phyloP scores from a whole-genome alignment of 2,113 vertebrate genomes.

The Xyliphius kryptos region DNA sequence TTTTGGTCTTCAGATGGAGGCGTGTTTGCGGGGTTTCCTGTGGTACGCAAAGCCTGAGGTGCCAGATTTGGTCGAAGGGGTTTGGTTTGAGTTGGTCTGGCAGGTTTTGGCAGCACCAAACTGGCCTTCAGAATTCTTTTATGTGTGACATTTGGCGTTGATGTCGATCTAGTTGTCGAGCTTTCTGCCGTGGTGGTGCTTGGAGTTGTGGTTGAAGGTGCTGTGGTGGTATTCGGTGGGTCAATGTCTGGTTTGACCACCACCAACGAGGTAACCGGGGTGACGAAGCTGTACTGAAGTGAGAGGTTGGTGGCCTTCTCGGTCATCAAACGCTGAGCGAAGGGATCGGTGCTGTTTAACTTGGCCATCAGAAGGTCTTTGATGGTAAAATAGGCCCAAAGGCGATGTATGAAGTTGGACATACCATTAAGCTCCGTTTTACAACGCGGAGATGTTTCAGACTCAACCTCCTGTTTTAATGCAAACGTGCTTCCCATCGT shows the following conservation, averaged over 20 bases:
- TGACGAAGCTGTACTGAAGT: slow-evolving; percentile 77
- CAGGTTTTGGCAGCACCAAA: slow-evolving; percentile 19
- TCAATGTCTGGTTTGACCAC: slow-evolving; percentile 67
- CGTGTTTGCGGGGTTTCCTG: slow-evolving; percentile 25
- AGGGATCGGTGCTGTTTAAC: slow-evolving; percentile 57
- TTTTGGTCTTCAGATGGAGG: slow-evolving; percentile 28
- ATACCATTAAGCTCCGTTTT: slow-evolving; percentile 42
- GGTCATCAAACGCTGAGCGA: slow-evolving; percentile 56
- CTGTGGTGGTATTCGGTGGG: slow-evolving; percentile 40
- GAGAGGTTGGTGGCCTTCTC: slow-evolving; percentile 75
- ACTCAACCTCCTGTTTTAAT: slow-evolving; percentile 43
- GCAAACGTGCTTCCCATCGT: slow-evolving; percentile 57
- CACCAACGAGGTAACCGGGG: slow-evolving; percentile 74
- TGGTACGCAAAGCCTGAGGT: slow-evolving; percentile 31
- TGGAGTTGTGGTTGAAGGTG: slow-evolving; percentile 41
- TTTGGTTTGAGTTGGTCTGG: slow-evolving; percentile 38
- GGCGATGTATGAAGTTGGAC: slow-evolving; percentile 63
- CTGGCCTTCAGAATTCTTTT: slow-evolving; percentile 41
- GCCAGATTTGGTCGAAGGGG: slow-evolving; percentile 36
- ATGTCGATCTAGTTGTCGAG: slow-evolving; percentile 7
- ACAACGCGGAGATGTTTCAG: slow-evolving; percentile 44
- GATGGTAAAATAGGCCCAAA: slow-evolving; percentile 79
- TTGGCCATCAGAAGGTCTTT: slow-evolving; percentile 68
- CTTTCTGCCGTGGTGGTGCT: slow-evolving; percentile 8
- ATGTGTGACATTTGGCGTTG: slow-evolving; percentile 3